Conservation (phyloP, 2,888 invertebrate genomes). For the Pollenia amentaria region DNA sequence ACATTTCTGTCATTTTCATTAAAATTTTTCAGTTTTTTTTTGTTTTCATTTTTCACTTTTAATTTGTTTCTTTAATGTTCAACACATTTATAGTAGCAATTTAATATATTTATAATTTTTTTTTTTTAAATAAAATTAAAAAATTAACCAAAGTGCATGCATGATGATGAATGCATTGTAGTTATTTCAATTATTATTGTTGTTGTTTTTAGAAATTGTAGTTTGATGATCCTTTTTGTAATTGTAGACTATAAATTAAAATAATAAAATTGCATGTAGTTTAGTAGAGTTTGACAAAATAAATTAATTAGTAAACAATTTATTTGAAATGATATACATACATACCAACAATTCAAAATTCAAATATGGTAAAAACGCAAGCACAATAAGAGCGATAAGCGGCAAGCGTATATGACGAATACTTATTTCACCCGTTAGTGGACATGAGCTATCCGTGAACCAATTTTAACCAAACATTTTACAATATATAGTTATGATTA, state of each 20-base stretch:
- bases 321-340: neutral
- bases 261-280: constrained; percentile 29
- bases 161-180: constrained; percentile 43
- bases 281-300: constrained; percentile 31
- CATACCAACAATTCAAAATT: neutral
- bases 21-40: neutral
- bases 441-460: too few relatives aligned
- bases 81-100: constrained; percentile 14
- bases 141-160: constrained; percentile 40
- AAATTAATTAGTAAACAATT: constrained; percentile 49
- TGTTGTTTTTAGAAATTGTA: constrained; percentile 43
- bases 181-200: constrained; percentile 5
- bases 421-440: too few relatives aligned
- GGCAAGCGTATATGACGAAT: neutral
- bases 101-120: neutral
- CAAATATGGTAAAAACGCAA: neutral
- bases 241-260: constrained; percentile 18
- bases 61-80: neutral
- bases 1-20: constrained; percentile 6
- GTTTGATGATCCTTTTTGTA: constrained; percentile 28
- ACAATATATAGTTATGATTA: too few relatives aligned
- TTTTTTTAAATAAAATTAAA: neutral
- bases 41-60: constrained; percentile 10
- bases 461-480: too few relatives aligned
- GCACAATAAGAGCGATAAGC: constrained; percentile 24